Percentiles rank a stretch among this genome's conserved stretches.
Conservation (phyloP, 2,113 vertebrate genomes). For the Colaptes auratus region DNA sequence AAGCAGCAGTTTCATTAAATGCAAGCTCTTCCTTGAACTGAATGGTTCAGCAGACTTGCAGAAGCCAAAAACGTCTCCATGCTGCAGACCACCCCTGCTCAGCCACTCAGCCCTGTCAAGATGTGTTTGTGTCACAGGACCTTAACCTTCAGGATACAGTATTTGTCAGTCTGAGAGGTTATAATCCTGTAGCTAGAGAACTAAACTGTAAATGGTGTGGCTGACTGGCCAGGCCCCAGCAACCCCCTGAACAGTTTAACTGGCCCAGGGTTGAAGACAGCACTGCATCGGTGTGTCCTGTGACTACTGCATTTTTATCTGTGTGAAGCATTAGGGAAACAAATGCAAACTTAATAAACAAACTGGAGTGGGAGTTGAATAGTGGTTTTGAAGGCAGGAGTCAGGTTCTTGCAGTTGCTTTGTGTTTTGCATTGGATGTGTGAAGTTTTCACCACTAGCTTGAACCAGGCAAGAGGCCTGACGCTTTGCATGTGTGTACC, state of each 20-base stretch:
- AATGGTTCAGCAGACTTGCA: background rate
- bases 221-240: slow-evolving; percentile 11
- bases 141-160: slow-evolving; percentile 29
- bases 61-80: background rate
- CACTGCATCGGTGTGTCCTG: background rate
- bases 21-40: background rate
- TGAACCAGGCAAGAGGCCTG: background rate
- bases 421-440: background rate
- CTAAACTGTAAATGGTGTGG: background rate
- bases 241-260: background rate
- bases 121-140: background rate
- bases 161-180: slow-evolving; percentile 16
- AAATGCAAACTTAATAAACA: background rate
- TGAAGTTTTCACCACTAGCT: background rate
- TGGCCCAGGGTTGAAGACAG: background rate
- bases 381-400: background rate
- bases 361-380: background rate
- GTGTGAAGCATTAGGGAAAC: background rate
- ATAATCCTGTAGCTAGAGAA: slow-evolving; percentile 26
- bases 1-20: background rate
- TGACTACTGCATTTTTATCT: slow-evolving; percentile 4
- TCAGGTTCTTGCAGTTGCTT: background rate
- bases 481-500: background rate
- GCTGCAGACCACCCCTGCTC: slow-evolving; percentile 15
- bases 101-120: slow-evolving; percentile 5